Percentiles rank a stretch among this genome's conserved stretches.
phyloP scores from a whole-genome alignment of 2,888 invertebrate species.

The Caenorhabditis panamensis region DNA sequence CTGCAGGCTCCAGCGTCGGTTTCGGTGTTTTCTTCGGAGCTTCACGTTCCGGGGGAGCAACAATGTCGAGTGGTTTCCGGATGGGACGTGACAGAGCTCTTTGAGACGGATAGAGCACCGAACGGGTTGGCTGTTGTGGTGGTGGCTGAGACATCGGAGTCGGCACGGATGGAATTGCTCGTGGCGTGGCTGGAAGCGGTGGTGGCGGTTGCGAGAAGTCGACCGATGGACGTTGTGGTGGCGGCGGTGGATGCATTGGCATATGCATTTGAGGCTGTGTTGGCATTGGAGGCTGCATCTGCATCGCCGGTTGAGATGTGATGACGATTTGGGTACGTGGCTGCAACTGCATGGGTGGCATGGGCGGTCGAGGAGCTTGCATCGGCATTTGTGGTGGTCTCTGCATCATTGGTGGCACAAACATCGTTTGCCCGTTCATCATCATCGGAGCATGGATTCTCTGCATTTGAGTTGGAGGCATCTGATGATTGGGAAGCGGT shows the following conservation, averaged over 20 bases:
- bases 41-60: neutral
- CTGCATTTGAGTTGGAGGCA: neutral
- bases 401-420: slow-evolving; percentile 1
- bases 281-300: slow-evolving; percentile 14
- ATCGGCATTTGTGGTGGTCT: slow-evolving; percentile 3
- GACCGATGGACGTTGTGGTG: neutral
- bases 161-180: neutral
- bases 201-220: neutral
- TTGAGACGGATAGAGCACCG: neutral
- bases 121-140: neutral
- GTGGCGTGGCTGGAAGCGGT: neutral
- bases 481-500: neutral
- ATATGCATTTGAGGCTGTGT: neutral
- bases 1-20: too few relatives aligned
- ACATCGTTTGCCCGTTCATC: slow-evolving; percentile 8
- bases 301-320: neutral
- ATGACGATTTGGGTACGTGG: neutral
- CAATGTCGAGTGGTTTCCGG: neutral
- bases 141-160: neutral
- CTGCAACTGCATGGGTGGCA: neutral
- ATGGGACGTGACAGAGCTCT: neutral
- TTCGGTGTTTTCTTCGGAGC: neutral
- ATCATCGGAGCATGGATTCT: neutral
- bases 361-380: neutral
- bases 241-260: neutral